A percentile compares a stretch with the other conserved stretches of the same genome.
These are phyloP conservation scores for Oedothorax gibbosus DNA, from an alignment of 1,140 invertebrate genomes.

Conservation along the genomic window DNA sequence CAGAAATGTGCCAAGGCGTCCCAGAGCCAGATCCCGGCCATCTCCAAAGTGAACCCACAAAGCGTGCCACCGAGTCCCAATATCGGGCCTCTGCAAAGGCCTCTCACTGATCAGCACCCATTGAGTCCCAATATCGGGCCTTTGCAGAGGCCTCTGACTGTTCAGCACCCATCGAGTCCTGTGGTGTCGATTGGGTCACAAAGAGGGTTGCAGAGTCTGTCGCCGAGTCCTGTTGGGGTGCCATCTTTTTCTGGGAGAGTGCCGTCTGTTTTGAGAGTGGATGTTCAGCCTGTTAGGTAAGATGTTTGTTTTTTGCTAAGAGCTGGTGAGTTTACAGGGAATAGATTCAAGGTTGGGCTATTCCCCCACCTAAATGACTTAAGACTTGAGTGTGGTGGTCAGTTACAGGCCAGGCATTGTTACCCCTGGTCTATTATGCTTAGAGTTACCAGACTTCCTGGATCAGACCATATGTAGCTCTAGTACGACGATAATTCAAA, in stretches of 20 bases:
- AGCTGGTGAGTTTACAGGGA: no score
- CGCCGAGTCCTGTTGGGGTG: background rate
- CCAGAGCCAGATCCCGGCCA: slow-evolving; percentile 38
- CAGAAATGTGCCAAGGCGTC: slow-evolving; percentile 64
- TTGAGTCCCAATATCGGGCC: slow-evolving; percentile 45
- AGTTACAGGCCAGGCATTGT: no score
- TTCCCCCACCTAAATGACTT: no score
- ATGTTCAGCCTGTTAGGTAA: slow-evolving; percentile 30
- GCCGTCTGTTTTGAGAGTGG: slow-evolving; percentile 14
- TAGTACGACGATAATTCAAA: no score
- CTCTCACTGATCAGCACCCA: slow-evolving; percentile 4
- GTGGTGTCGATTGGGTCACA: slow-evolving; percentile 48
- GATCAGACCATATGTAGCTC: no score
- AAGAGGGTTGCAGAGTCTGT: slow-evolving; percentile 17
- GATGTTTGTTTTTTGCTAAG: no score
- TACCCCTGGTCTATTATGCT: no score
- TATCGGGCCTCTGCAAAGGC: slow-evolving; percentile 51
- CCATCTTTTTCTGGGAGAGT: slow-evolving; percentile 27
- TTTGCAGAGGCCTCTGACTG: slow-evolving; percentile 22
- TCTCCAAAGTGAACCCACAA: slow-evolving; percentile 23
- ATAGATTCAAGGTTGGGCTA: no score
- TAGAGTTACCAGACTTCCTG: no score
- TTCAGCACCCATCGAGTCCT: background rate
- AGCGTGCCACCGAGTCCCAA: slow-evolving; percentile 32
- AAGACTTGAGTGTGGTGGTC: no score